Conservation (phyloP, 2,797 vertebrate genomes). For the Dryobates pubescens region DNA sequence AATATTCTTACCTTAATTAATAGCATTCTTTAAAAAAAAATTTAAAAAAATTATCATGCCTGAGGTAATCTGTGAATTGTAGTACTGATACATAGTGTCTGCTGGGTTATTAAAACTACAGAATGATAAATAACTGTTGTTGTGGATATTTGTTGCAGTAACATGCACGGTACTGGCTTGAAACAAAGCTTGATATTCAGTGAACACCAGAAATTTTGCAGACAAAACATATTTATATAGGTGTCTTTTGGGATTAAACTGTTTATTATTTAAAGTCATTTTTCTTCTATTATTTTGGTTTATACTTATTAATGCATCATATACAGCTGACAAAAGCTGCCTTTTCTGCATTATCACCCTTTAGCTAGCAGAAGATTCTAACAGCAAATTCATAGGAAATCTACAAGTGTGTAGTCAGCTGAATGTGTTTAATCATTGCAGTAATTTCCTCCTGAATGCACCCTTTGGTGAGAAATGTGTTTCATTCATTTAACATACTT, state of each 20-base stretch:
- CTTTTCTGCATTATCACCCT: not conserved
- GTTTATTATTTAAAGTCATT: slow-evolving; percentile 1
- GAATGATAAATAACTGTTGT: not conserved
- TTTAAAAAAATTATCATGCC: not conserved
- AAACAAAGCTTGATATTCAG: not conserved
- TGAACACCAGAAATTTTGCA: not conserved
- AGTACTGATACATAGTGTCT: not conserved
- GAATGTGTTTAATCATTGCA: not conserved
- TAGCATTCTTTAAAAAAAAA: not conserved
- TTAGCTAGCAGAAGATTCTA: not conserved
- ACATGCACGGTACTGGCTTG: not conserved
- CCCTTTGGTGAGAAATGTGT: not conserved
- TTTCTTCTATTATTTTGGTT: slow-evolving; percentile 19
- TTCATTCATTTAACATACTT: not conserved
- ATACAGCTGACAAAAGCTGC: not conserved
- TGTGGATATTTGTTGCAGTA: slow-evolving; percentile 12
- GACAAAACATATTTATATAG: not conserved
- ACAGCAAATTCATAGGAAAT: not conserved
- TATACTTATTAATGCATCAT: not conserved
- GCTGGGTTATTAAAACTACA: not conserved
- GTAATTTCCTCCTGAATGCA: not conserved
- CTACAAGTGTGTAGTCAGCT: not conserved
- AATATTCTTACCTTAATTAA: not conserved
- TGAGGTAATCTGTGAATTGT: not conserved
- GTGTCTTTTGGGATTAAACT: slow-evolving; percentile 24